Conservation (phyloP, 2,888 invertebrate species). For the Cataglyphis altisquamis region DNA sequence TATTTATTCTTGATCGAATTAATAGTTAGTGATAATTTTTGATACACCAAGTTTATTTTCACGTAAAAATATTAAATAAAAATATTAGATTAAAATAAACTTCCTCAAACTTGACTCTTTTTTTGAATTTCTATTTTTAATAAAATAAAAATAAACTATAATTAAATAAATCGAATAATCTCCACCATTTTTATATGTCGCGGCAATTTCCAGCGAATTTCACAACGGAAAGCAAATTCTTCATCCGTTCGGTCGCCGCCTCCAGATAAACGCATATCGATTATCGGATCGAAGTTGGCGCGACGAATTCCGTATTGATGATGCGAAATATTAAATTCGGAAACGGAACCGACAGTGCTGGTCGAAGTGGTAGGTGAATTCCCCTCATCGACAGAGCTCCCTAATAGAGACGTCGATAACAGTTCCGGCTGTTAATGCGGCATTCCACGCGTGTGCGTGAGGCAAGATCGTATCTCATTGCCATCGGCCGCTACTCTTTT, state of each 20-base stretch:
- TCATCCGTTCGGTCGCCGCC: conserved; percentile 23
- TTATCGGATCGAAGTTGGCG: conserved; percentile 64
- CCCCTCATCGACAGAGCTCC: conserved; percentile 51
- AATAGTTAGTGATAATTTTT: not conserved
- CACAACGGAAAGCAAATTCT: conserved; percentile 21
- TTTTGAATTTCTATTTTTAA: not conserved
- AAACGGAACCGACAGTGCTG: conserved; percentile 67
- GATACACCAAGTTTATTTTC: not conserved
- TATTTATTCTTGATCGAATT: not conserved
- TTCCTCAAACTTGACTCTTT: not conserved
- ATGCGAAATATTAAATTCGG: conserved; percentile 67
- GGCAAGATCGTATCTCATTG: conserved; percentile 42
- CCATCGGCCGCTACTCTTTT: conserved; percentile 67
- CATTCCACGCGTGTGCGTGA: conserved; percentile 46
- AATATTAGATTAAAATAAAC: not conserved
- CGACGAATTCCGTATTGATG: conserved; percentile 60
- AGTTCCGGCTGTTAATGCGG: conserved; percentile 50
- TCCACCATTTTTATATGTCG: not conserved
- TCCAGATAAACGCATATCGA: conserved; percentile 52
- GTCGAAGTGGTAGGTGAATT: conserved; percentile 45
- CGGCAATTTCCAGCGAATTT: not conserved
- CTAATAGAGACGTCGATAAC: conserved; percentile 65
- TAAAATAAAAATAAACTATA: not conserved
- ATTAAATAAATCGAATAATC: conserved; percentile 15
- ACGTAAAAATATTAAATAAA: not conserved